Evolutionary conservation across 2,113 vertebrate species (phyloP).

Genomic region (Antechinus flavipes): DNA sequence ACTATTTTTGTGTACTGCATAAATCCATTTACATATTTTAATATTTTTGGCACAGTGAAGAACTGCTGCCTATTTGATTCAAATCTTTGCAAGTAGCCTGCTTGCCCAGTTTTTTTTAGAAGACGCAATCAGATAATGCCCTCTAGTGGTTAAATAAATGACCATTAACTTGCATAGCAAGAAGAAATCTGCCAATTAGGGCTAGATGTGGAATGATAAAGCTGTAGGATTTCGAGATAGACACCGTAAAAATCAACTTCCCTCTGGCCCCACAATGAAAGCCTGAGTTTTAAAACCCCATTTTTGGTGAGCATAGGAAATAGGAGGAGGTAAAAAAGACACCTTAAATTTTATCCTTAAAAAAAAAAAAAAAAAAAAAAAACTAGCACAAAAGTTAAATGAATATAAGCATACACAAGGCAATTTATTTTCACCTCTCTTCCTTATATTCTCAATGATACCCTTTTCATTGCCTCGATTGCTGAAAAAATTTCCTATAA

Average conservation of each 20-base stretch:
- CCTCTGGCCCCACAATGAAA: background rate
- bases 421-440: background rate
- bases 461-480: background rate
- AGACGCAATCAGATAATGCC: constrained; percentile 56
- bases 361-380: too few species aligned
- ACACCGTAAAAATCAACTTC: background rate
- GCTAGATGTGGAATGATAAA: background rate
- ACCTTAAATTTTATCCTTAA: background rate
- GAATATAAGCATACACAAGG: background rate
- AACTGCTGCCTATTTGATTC: background rate
- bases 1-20: background rate
- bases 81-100: background rate
- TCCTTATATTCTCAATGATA: background rate
- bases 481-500: background rate
- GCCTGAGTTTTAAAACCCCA: background rate
- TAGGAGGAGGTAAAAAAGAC: background rate
- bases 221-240: background rate
- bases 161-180: background rate
- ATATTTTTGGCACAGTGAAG: background rate
- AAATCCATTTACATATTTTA: background rate
- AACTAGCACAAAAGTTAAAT: background rate
- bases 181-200: background rate
- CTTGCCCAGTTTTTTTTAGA: constrained; percentile 5
- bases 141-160: constrained; percentile 58
- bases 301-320: background rate